Conservation (phyloP, 1,140 invertebrate genomes). For the Melitaea cinxia region DNA sequence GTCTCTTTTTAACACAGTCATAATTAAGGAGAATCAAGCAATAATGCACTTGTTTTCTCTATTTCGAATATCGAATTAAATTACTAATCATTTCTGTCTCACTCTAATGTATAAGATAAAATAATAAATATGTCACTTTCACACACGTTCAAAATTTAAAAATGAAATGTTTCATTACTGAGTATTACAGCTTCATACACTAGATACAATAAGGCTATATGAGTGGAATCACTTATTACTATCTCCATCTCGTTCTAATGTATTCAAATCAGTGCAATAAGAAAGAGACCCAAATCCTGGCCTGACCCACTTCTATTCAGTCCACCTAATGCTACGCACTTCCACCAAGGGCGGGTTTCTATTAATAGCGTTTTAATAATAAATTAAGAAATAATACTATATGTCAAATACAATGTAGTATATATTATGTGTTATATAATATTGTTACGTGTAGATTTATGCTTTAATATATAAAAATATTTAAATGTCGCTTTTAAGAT, state of each 20-base stretch:
- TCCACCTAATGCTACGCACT: slow-evolving; percentile 65
- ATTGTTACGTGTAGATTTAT: too few species aligned
- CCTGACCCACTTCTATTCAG: slow-evolving; percentile 75
- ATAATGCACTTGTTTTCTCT: too few species aligned
- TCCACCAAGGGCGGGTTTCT: slow-evolving; percentile 18
- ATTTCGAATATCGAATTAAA: too few species aligned
- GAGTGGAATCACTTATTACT: slow-evolving; percentile 50
- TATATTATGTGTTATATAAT: too few species aligned
- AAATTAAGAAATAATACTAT: too few species aligned
- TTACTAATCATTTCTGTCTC: too few species aligned
- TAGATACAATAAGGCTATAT: slow-evolving; percentile 10
- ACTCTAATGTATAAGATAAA: not conserved
- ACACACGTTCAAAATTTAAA: not conserved
- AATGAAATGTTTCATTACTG: not conserved
- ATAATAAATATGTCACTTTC: too few species aligned
- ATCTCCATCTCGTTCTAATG: slow-evolving; percentile 62
- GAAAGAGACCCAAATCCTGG: slow-evolving; percentile 67
- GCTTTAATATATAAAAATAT: too few species aligned
- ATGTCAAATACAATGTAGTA: too few species aligned
- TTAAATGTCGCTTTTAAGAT: too few species aligned
- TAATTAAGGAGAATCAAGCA: too few species aligned
- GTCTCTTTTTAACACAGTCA: too few species aligned
- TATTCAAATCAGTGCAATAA: slow-evolving; percentile 78
- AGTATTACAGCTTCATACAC: not conserved
- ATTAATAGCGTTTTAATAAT: slow-evolving; percentile 8